A percentile compares a stretch with the other conserved stretches of the same genome.
Evolutionary conservation across 2,797 vertebrate genomes (phyloP).

Genomic region (Phoebastria nigripes): DNA sequence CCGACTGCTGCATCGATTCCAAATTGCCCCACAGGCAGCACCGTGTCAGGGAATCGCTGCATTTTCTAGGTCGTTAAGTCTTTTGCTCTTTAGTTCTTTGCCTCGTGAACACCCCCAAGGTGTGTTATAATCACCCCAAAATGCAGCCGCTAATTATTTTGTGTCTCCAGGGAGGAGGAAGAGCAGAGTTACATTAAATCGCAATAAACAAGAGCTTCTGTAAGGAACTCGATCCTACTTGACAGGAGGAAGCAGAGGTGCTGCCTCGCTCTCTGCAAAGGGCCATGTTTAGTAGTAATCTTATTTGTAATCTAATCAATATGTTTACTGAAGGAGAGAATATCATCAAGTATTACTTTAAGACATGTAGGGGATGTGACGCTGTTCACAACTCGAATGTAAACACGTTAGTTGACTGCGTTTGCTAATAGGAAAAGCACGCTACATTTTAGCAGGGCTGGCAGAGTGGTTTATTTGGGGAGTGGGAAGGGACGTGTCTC

Average conservation of each 20-base stretch:
- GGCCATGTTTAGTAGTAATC: constrained; percentile 30
- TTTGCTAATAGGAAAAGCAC: not conserved
- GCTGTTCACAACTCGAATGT: not conserved
- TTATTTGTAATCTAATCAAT: constrained; percentile 67
- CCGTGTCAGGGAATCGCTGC: rapidly evolving
- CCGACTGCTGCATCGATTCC: not conserved
- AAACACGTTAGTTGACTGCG: not conserved
- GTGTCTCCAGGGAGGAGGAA: not conserved
- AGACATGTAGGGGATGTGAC: constrained; percentile 50
- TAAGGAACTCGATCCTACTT: not conserved
- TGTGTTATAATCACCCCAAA: constrained; percentile 50
- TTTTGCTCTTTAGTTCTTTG: not conserved
- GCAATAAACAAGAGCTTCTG: not conserved
- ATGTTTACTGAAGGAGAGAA: constrained; percentile 66
- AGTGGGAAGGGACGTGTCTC: not conserved
- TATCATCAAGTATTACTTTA: constrained; percentile 58
- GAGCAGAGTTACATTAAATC: not conserved
- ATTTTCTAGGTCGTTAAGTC: not conserved
- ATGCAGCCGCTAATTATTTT: not conserved
- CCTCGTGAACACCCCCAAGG: not conserved
- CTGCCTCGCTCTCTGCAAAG: not conserved
- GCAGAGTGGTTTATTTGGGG: not conserved
- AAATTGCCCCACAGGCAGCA: not conserved
- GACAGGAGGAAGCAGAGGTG: not conserved
- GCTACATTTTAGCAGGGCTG: not conserved